phyloP scores from a whole-genome alignment of 2,797 vertebrate species.

The Etheostoma perlongum region DNA sequence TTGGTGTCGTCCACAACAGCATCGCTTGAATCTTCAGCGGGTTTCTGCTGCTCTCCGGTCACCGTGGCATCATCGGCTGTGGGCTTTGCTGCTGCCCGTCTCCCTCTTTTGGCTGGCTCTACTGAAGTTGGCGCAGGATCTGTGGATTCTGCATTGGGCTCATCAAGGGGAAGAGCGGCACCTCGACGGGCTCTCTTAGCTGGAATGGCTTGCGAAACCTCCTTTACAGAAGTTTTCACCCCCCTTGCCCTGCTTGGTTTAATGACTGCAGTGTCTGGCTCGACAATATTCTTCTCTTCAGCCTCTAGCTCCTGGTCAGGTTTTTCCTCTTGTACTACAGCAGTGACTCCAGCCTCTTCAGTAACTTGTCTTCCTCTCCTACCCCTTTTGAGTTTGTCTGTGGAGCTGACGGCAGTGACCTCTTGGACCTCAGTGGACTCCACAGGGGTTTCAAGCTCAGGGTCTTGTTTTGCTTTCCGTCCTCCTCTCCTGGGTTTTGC shows the following conservation, averaged over 20 bases:
- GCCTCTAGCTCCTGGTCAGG: constrained; percentile 15
- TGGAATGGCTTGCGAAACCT: constrained; percentile 37
- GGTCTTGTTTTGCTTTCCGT: constrained; percentile 47
- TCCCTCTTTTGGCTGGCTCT: constrained; percentile 52
- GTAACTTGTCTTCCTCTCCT: constrained; percentile 42
- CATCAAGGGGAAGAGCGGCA: constrained; percentile 16
- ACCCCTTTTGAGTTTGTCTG: constrained; percentile 57
- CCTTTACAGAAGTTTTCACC: constrained; percentile 29
- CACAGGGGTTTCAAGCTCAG: neutral
- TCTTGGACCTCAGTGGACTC: constrained; percentile 43
- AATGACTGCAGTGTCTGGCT: constrained; percentile 15
- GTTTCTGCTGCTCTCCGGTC: constrained; percentile 5
- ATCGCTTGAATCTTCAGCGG: neutral
- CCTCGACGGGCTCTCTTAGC: constrained; percentile 67
- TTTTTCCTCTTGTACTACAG: constrained; percentile 33
- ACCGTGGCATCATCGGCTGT: neutral
- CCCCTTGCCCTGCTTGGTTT: constrained; percentile 62
- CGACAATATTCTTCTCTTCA: constrained; percentile 27
- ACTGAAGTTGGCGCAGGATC: constrained; percentile 21
- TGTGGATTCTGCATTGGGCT: constrained; percentile 25
- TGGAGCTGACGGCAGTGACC: neutral
- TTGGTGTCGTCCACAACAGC: constrained; percentile 22
- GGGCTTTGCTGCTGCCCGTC: constrained; percentile 56
- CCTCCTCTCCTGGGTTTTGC: constrained; percentile 67
- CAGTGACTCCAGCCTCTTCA: constrained; percentile 10